phyloP scores from a whole-genome alignment of 2,797 vertebrate genomes.

The Oreortyx pictus region DNA sequence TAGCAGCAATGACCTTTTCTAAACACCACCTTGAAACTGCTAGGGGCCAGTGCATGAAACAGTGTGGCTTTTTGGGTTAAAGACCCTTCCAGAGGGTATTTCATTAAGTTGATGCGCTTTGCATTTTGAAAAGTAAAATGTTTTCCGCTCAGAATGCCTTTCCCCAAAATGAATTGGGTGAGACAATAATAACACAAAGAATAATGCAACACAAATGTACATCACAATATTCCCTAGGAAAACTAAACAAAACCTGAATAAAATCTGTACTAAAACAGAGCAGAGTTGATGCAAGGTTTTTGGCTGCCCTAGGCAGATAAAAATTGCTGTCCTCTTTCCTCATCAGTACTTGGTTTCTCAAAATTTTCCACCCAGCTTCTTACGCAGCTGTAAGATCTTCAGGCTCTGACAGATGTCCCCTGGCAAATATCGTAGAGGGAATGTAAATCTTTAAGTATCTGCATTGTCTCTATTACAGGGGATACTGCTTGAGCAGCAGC shows the following conservation, averaged over 20 bases:
- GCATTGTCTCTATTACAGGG: neutral
- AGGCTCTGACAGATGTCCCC: neutral
- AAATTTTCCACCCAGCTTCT: constrained; percentile 37
- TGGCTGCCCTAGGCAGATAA: constrained; percentile 20
- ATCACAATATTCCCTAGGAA: neutral
- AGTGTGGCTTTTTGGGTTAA: neutral
- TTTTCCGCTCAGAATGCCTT: constrained; percentile 2
- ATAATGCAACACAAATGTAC: neutral
- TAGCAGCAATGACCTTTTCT: constrained; percentile 29
- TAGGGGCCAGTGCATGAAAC: neutral
- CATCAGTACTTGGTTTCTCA: neutral
- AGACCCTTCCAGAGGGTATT: neutral
- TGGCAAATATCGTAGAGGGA: neutral
- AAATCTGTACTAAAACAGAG: constrained; percentile 20
- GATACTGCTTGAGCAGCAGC: neutral
- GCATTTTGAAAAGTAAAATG: constrained; percentile 34
- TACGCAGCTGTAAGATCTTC: constrained; percentile 20
- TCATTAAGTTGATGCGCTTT: neutral
- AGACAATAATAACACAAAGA: neutral
- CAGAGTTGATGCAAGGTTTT: constrained; percentile 26
- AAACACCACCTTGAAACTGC: neutral
- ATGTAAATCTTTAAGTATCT: neutral
- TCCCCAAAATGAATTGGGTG: neutral
- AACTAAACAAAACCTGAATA: neutral
- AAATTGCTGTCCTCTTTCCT: constrained; percentile 32